Evolutionary conservation across 2,888 invertebrate species (phyloP).

Genomic region (Tipula helvola): DNA sequence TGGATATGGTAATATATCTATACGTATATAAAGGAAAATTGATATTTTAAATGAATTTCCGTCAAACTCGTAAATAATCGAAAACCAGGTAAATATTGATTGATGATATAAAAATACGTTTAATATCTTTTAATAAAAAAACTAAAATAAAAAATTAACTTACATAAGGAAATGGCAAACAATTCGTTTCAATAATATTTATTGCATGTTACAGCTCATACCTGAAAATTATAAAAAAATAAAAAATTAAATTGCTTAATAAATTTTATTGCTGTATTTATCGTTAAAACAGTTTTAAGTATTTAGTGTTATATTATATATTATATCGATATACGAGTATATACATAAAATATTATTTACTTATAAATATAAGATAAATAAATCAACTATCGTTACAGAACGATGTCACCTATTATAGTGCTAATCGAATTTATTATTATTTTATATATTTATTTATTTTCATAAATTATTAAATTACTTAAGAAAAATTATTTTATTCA

Average conservation of each 20-base stretch:
- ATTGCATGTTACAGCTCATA: not conserved
- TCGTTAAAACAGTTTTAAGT: not conserved
- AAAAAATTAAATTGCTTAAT: not conserved
- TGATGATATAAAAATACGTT: not conserved
- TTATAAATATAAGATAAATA: not conserved
- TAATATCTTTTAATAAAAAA: not conserved
- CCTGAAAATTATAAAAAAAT: not conserved
- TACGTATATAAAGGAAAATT: not conserved
- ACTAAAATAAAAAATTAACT: not conserved
- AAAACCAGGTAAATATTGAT: not conserved
- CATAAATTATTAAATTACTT: too few species aligned
- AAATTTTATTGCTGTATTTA: not conserved
- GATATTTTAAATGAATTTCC: not conserved
- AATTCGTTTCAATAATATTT: not conserved
- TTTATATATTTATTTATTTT: not conserved
- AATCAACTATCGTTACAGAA: not conserved
- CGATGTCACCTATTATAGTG: not conserved
- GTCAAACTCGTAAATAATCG: not conserved
- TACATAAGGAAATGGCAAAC: not conserved
- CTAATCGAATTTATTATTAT: not conserved
- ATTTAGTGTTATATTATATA: not conserved
- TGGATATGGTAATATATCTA: not conserved
- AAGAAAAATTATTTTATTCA: too few species aligned
- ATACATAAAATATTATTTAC: too few species aligned
- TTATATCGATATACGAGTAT: not conserved